Base-by-base conservation (phyloP, 2,113 vertebrate genomes). In the Piaya cayana region DNA sequence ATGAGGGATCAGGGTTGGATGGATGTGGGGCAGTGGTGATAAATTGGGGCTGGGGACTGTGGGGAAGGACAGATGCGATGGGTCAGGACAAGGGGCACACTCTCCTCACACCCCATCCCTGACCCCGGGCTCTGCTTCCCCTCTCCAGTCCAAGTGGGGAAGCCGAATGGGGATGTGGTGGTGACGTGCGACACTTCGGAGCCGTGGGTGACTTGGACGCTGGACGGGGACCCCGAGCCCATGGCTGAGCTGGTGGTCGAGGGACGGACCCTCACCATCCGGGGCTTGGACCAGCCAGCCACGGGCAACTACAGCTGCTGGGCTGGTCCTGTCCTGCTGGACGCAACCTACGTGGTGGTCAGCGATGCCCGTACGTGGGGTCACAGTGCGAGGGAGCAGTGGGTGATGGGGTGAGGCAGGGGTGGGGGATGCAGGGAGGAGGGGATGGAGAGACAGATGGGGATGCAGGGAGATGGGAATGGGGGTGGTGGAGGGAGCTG, bases 231-330 rank as follows among this genome's bases (percentile, higher is more conserved):
- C 1, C 2, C 9, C 0, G 94, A 93, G 2, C 86, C 84, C 69
- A 94, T 95, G 96, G 94, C 62, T 0, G 88, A 94, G 8, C 12
- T 95, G 6, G 16, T 30, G 47, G 16, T 58, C 0, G 4, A 88
- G 20, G 94, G 83, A 11, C 89, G 3, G 37, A 81, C 3, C 2
- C 95, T 97, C 83, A 95, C 83, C n/a, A 86, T 97, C 58, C 1
- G 52, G 0, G 91, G 91, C 80, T 49, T 96, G 78, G 96, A 96
- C 81, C 49, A 93, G 81, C 91, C 96, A 0, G 94, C 91, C 16
- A 5, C 95, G 0, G 95, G 95, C 70, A 97, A 96, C 88, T 96
- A 96, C 92, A 96, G 86, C 92, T 97, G 96, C 95, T 96, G 96
- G 96, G 83, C 65, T 0, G 88, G 85, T 20, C 1, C 13, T 0